phyloP scores from a whole-genome alignment of 2,113 vertebrate species.

The Ailuropoda melanoleuca region DNA sequence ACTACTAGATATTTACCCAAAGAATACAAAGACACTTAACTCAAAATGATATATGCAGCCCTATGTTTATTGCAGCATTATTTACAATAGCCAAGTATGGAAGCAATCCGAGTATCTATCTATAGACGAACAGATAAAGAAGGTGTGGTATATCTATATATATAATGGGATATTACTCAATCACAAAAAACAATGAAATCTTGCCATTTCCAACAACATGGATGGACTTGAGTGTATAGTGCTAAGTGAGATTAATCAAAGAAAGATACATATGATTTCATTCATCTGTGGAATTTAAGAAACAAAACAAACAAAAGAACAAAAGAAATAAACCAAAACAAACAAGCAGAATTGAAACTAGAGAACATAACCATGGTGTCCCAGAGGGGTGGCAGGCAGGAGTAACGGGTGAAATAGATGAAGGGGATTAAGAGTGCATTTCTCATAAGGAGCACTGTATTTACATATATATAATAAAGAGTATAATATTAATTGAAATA shows the following conservation, averaged over 20 bases:
- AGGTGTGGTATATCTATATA: not conserved
- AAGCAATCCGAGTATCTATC: not conserved
- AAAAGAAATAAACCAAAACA: not conserved
- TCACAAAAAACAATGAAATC: not conserved
- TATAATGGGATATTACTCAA: not conserved
- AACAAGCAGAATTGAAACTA: not conserved
- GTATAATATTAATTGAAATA: not conserved
- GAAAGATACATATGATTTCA: not conserved
- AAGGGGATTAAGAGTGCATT: not conserved
- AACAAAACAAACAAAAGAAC: not conserved
- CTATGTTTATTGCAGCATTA: not conserved
- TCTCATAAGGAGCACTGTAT: not conserved
- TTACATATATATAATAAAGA: not conserved
- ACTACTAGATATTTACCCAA: not conserved
- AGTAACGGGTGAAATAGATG: not conserved
- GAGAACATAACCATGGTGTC: not conserved
- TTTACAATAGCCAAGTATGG: not conserved
- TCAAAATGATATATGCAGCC: not conserved
- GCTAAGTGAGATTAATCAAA: not conserved
- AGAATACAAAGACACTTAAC: not conserved
- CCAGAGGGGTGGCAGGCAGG: not conserved
- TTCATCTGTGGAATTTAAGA: not conserved
- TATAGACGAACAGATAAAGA: not conserved
- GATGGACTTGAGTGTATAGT: not conserved
- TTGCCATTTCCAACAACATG: not conserved